A percentile compares a stretch with the other conserved stretches of the same genome.
These are phyloP conservation scores for Enteromius radiatus DNA, from an alignment of 2,797 vertebrate genomes.

Conservation along the genomic window DNA sequence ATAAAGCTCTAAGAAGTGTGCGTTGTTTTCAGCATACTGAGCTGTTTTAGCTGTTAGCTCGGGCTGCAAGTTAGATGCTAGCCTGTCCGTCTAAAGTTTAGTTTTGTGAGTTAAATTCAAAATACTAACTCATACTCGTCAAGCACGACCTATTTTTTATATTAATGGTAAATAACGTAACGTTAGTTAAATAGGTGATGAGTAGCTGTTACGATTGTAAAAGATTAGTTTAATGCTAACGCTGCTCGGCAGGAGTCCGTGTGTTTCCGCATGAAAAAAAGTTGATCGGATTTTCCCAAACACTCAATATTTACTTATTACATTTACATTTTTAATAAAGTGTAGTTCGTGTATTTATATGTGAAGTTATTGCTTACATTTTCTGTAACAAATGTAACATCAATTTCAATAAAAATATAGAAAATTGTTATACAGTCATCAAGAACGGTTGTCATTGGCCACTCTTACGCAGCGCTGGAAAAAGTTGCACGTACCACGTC, in stretches of 20 bases:
- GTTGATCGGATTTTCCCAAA: not conserved
- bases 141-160: not conserved
- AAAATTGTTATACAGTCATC: not conserved
- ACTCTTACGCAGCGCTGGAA: not conserved
- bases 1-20: not conserved
- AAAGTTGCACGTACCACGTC: not conserved
- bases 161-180: not conserved
- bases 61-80: not conserved
- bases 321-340: not conserved
- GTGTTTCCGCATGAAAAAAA: conserved; percentile 1
- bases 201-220: not conserved
- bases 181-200: not conserved
- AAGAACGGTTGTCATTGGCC: not conserved
- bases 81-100: not conserved
- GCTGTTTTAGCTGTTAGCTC: conserved; percentile 1
- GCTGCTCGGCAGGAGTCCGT: not conserved
- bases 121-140: not conserved
- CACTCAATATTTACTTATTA: not conserved
- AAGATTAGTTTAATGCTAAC: not conserved
- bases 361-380: too few species aligned
- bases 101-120: not conserved
- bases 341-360: not conserved
- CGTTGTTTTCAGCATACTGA: not conserved
- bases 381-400: not conserved
- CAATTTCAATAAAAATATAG: not conserved